Conservation (phyloP, 1,140 invertebrate genomes). For the Akabosia matsudoensis region DNA sequence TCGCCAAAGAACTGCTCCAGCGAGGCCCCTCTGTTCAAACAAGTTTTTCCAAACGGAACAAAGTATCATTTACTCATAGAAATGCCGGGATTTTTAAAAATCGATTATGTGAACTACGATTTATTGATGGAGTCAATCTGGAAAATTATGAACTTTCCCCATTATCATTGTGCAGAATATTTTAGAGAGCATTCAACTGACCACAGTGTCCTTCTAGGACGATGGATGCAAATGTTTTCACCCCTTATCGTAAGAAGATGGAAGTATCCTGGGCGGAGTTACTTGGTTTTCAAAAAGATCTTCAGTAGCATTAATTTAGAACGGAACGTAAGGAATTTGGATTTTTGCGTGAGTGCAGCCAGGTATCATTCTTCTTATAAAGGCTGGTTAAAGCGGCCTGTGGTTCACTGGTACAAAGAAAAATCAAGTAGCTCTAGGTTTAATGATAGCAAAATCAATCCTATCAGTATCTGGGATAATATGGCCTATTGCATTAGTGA, state of each 20-base stretch:
- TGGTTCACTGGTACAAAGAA: neutral
- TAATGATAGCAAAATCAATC: neutral
- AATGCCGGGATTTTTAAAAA: constrained; percentile 27
- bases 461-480: constrained; percentile 31
- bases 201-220: constrained; percentile 23
- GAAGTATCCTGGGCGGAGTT: constrained; percentile 38
- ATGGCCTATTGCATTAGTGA: constrained; percentile 31
- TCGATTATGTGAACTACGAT: constrained; percentile 29
- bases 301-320: constrained; percentile 31
- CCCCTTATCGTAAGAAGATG: constrained; percentile 31
- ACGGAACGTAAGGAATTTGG: constrained; percentile 19
- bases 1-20: neutral
- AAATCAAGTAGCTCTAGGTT: neutral
- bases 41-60: constrained; percentile 19
- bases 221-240: constrained; percentile 33
- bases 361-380: constrained; percentile 30
- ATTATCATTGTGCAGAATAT: constrained; percentile 37
- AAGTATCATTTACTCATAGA: neutral
- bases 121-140: constrained; percentile 35
- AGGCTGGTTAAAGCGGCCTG: constrained; percentile 38
- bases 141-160: constrained; percentile 38
- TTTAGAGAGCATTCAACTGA: constrained; percentile 26
- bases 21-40: constrained; percentile 29
- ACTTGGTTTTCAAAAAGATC: constrained; percentile 24
- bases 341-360: constrained; percentile 37